Conservation (phyloP, 2,888 invertebrate species). For the Drosophila kambysellisi region DNA sequence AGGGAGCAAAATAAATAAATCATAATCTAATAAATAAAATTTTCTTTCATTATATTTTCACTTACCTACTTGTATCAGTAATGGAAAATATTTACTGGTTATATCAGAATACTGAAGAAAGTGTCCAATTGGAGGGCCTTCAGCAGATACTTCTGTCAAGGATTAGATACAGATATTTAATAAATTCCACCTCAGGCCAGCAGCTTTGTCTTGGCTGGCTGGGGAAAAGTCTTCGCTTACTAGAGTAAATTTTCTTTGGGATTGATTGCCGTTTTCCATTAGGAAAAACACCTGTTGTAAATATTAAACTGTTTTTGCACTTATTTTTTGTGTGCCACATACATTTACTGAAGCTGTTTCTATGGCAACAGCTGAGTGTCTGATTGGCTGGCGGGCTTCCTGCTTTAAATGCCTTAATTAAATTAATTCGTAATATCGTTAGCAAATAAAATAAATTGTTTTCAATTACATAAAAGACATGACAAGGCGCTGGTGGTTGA, state of each 20-base stretch:
- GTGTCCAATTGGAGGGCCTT: neutral
- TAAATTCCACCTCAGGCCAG: neutral
- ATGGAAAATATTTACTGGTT: neutral
- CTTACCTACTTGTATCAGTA: neutral
- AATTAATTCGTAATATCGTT: conserved; percentile 75
- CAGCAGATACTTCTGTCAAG: neutral
- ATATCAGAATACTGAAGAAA: rapidly evolving
- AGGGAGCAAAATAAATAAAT: neutral
- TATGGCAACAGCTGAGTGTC: conserved; percentile 19
- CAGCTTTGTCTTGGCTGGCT: neutral
- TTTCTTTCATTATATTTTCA: neutral
- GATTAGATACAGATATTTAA: neutral
- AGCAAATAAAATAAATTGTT: conserved; percentile 79
- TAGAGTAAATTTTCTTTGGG: rapidly evolving
- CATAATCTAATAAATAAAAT: rapidly evolving
- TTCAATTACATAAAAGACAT: conserved; percentile 74
- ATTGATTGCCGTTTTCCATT: neutral
- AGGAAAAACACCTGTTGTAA: neutral
- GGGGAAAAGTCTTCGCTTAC: neutral
- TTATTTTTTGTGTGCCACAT: neutral
- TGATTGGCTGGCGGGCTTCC: conserved; percentile 45
- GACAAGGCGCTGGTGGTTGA: conserved; percentile 79
- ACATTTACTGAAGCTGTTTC: conserved; percentile 4
- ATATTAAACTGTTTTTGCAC: neutral
- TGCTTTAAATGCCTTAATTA: conserved; percentile 64